Conservation (phyloP, 2,888 invertebrate species). For the Geophilus truncorum region DNA sequence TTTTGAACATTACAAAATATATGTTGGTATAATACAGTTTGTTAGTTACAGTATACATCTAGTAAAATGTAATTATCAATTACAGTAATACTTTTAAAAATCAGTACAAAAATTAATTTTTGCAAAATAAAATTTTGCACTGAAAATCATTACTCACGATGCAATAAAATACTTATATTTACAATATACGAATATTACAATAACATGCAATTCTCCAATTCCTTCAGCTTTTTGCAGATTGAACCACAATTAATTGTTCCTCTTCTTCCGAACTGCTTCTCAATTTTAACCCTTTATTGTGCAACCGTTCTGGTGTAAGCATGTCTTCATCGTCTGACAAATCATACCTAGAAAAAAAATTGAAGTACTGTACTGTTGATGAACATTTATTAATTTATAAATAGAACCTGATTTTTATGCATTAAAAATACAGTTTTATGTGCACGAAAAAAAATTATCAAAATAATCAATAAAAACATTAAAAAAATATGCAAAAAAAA, state of each 20-base stretch:
- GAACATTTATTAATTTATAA: neutral
- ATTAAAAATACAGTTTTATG: no score
- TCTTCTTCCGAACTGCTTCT: constrained; percentile 41
- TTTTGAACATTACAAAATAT: neutral
- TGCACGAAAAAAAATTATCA: no score
- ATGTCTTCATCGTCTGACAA: constrained; percentile 44
- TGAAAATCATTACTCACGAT: no score
- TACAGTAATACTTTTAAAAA: neutral
- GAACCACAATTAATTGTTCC: constrained; percentile 28
- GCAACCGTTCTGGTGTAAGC: constrained; percentile 40
- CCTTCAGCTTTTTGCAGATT: neutral
- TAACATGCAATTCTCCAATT: neutral
- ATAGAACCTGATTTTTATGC: no score
- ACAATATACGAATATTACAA: no score
- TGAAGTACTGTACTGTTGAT: neutral
- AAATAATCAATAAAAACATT: no score
- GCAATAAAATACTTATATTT: no score
- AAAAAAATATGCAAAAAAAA: neutral
- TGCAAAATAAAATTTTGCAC: neutral
- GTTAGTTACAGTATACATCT: neutral
- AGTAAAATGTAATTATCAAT: neutral
- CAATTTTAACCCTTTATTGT: constrained; percentile 36
- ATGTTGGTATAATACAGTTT: neutral
- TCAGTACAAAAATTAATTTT: neutral
- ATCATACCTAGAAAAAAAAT: constrained; percentile 42